A percentile compares a stretch with the other conserved stretches of the same genome.
Evolutionary conservation across 2,797 vertebrate species (phyloP).

Genomic region (Toxotes lorentzi): DNA sequence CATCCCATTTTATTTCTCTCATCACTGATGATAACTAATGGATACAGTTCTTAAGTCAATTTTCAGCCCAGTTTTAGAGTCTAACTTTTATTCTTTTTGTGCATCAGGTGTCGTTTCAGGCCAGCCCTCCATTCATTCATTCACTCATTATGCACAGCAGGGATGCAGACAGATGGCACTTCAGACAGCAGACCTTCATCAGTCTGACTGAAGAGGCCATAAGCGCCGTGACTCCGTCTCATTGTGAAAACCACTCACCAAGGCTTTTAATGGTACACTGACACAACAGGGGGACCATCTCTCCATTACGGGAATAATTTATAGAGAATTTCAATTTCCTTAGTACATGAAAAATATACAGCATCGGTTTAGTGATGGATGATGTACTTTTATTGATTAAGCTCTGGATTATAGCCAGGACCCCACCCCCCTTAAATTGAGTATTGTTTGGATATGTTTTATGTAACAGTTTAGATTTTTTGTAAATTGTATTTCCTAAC

Average conservation of each 20-base stretch:
- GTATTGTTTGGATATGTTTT: background rate
- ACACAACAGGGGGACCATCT: slow-evolving; percentile 5
- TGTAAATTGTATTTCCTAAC: background rate
- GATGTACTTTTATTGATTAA: slow-evolving; percentile 8
- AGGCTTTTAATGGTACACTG: slow-evolving; percentile 40
- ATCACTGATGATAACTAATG: background rate
- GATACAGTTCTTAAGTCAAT: background rate
- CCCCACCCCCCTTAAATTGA: background rate
- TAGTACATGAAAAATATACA: background rate
- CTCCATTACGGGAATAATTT: slow-evolving; percentile 20
- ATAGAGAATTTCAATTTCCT: slow-evolving; percentile 11
- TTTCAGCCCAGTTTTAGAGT: background rate
- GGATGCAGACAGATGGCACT: slow-evolving; percentile 59
- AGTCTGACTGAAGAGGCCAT: slow-evolving; percentile 54
- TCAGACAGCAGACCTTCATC: slow-evolving; percentile 68
- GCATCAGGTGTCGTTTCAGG: slow-evolving; percentile 37
- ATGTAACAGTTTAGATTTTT: background rate
- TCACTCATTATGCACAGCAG: slow-evolving; percentile 42
- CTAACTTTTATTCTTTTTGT: slow-evolving; percentile 28
- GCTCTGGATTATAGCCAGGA: background rate
- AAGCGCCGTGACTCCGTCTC: slow-evolving; percentile 26
- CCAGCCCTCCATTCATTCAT: slow-evolving; percentile 30
- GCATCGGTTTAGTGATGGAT: slow-evolving; percentile 7
- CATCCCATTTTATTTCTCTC: background rate
- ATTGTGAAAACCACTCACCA: slow-evolving; percentile 47